Conservation (phyloP, 1,140 invertebrate genomes). For the Tetramorium alpestre region DNA sequence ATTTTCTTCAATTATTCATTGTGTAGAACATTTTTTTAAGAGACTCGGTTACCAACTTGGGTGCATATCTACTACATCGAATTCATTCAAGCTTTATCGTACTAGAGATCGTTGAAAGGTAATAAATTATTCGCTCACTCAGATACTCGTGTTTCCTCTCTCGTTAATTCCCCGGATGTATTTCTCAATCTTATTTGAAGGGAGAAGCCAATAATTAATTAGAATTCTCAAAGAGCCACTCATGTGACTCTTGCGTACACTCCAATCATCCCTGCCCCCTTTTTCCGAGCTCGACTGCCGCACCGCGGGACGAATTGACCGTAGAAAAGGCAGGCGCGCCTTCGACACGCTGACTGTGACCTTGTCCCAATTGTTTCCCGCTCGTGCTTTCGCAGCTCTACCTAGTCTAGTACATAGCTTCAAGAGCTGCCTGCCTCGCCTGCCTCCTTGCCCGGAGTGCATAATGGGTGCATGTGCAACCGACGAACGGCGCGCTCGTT, state of each 20-base stretch:
- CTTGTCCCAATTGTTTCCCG: constrained; percentile 70
- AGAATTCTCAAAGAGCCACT: background rate
- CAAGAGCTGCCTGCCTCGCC: constrained; percentile 25
- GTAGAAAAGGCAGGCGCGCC: constrained; percentile 59
- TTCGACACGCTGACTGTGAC: constrained; percentile 72
- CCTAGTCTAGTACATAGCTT: constrained; percentile 54
- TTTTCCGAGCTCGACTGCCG: constrained; percentile 10
- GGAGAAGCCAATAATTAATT: background rate
- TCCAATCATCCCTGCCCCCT: background rate
- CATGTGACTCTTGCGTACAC: background rate
- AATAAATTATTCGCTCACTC: constrained; percentile 9
- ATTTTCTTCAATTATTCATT: background rate
- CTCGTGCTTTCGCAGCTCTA: constrained; percentile 66
- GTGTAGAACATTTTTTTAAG: background rate
- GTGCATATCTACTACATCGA: background rate
- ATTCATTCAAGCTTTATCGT: background rate
- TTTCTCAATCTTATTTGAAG: background rate
- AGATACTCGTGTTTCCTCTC: background rate
- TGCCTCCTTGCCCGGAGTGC: constrained; percentile 7
- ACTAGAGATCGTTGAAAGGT: background rate
- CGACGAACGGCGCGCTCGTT: constrained; percentile 20
- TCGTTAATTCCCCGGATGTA: background rate
- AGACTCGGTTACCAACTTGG: background rate
- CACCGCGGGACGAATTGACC: constrained; percentile 47
- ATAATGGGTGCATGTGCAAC: constrained; percentile 45